phyloP scores from a whole-genome alignment of 2,888 invertebrate species.

The Agonopterix heracliana region DNA sequence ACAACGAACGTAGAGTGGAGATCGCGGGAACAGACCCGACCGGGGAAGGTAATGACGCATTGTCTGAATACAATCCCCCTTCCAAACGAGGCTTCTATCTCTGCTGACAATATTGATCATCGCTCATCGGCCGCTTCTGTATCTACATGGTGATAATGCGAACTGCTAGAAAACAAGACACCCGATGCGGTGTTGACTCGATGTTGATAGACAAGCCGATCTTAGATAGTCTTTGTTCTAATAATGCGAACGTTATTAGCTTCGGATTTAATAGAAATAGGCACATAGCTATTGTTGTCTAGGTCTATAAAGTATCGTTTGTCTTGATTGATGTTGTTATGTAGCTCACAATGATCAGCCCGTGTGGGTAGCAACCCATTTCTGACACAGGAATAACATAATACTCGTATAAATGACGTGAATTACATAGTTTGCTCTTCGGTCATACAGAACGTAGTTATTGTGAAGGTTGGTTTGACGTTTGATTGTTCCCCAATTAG shows the following conservation, averaged over 20 bases:
- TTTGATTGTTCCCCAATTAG: constrained; percentile 51
- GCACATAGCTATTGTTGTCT: not conserved
- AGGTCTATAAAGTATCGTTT: not conserved
- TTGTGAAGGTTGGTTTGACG: constrained; percentile 10
- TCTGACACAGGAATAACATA: too few species aligned
- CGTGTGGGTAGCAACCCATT: too few species aligned
- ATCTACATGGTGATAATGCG: constrained; percentile 3
- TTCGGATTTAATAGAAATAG: not conserved
- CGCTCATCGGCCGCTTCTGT: not conserved
- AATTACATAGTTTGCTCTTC: too few species aligned
- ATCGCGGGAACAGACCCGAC: constrained; percentile 42
- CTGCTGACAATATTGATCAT: constrained; percentile 9
- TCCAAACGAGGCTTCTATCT: constrained; percentile 30
- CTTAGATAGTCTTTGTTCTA: constrained; percentile 9
- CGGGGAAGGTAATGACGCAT: constrained; percentile 48
- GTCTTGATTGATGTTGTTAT: not conserved
- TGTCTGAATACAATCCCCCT: constrained; percentile 45
- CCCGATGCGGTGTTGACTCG: constrained; percentile 25
- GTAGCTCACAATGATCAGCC: not conserved
- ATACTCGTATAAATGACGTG: too few species aligned
- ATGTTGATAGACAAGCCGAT: constrained; percentile 43
- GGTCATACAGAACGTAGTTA: not conserved
- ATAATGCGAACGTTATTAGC: constrained; percentile 1
- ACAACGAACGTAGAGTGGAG: constrained; percentile 27
- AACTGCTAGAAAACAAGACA: constrained; percentile 17